Percentiles rank a stretch among this genome's conserved stretches.
Conservation (phyloP, 1,140 invertebrate genomes). For the Drosophila novamexicana region DNA sequence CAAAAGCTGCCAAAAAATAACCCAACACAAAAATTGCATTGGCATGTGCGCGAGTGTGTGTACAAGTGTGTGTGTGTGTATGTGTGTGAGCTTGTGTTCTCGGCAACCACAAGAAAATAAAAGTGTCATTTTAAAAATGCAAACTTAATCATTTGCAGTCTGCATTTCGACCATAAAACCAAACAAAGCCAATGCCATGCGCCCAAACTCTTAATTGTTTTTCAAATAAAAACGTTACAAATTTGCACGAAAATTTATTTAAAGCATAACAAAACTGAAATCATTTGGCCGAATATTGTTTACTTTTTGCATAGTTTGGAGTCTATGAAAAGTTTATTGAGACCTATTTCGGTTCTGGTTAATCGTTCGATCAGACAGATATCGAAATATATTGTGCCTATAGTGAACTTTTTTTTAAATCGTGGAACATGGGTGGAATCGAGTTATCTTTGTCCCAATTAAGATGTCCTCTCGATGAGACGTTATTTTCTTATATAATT, state of each 20-base stretch:
- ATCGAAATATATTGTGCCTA: no score
- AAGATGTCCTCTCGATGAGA: no score
- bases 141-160: slow-evolving; percentile 73
- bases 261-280: neutral
- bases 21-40: slow-evolving; percentile 19
- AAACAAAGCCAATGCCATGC: slow-evolving; percentile 47
- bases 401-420: no score
- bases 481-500: no score
- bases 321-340: no score
- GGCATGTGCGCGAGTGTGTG: slow-evolving; percentile 1
- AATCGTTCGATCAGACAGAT: no score
- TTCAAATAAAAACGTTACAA: slow-evolving; percentile 36
- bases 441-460: no score
- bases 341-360: no score
- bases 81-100: slow-evolving; percentile 17
- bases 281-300: neutral
- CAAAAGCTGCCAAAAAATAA: slow-evolving; percentile 60
- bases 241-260: neutral
- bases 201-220: slow-evolving; percentile 40
- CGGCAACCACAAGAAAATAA: slow-evolving; percentile 68
- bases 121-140: slow-evolving; percentile 66
- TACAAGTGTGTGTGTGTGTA: slow-evolving; percentile 12
- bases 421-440: no score
- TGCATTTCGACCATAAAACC: slow-evolving; percentile 34
- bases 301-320: no score